phyloP scores from a whole-genome alignment of 2,888 invertebrate genomes.

The Shargacucullia verbasci region DNA sequence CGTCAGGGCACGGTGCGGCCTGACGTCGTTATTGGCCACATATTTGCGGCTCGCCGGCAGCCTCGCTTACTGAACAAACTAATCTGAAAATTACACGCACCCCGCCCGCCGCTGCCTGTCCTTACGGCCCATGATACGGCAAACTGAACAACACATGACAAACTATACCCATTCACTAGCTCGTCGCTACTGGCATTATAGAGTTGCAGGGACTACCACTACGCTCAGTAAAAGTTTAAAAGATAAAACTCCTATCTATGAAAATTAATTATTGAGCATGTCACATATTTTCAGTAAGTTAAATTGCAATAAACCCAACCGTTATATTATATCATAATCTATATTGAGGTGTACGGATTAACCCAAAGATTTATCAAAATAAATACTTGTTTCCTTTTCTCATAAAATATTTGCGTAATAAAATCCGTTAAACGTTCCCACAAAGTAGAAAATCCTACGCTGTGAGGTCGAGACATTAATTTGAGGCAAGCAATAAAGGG shows the following conservation, averaged over 20 bases:
- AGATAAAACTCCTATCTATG: neutral
- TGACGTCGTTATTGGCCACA: conserved; percentile 78
- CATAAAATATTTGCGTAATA: conserved; percentile 80
- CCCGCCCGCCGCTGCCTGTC: conserved; percentile 53
- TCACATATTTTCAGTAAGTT: too few species aligned
- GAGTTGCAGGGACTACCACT: conserved; percentile 4
- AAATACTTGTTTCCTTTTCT: conserved; percentile 68
- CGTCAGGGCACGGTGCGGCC: conserved; percentile 27
- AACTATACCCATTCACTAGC: conserved; percentile 48
- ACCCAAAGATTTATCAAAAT: conserved; percentile 51
- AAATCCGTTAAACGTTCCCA: conserved; percentile 81
- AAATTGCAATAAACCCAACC: conserved; percentile 4
- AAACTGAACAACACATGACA: conserved; percentile 70
- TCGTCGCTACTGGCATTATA: conserved; percentile 23
- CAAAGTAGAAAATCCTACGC: conserved; percentile 82
- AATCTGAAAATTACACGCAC: conserved; percentile 86
- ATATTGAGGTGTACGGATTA: conserved; percentile 39
- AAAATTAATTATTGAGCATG: too few species aligned
- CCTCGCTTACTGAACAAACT: conserved; percentile 84
- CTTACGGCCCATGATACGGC: conserved; percentile 44
- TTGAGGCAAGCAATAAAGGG: conserved; percentile 87
- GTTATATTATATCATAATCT: conserved; percentile 31
- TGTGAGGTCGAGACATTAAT: conserved; percentile 85
- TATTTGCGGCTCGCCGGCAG: conserved; percentile 76
- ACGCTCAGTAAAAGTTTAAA: conserved; percentile 4